These are phyloP conservation scores for Gortyna flavago DNA, from an alignment of 2,888 invertebrate genomes.

Conservation along the genomic window DNA sequence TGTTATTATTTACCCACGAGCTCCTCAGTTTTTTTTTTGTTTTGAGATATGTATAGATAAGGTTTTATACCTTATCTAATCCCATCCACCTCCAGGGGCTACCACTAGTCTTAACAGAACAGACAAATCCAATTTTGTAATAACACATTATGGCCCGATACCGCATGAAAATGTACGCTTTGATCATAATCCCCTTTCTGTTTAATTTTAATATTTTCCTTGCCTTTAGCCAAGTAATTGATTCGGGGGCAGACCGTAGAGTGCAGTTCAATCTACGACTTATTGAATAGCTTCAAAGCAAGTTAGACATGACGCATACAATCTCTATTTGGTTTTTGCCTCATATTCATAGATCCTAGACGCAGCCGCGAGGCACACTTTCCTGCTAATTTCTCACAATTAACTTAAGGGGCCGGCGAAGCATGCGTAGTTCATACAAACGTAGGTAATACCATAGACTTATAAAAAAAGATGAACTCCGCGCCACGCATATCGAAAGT, in stretches of 20 bases:
- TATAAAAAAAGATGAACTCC: no score
- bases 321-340: no score
- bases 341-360: no score
- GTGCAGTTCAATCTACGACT: neutral
- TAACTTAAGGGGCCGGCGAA: no score
- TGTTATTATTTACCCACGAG: no score
- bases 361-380: no score
- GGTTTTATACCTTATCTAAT: slow-evolving; percentile 3
- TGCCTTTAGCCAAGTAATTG: slow-evolving; percentile 37
- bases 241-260: slow-evolving; percentile 2
- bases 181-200: slow-evolving; percentile 50
- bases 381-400: no score
- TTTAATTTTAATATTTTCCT: slow-evolving; percentile 30
- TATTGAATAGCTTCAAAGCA: slow-evolving; percentile 11
- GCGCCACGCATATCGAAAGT: no score
- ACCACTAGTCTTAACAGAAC: slow-evolving; percentile 51
- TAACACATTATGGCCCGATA: slow-evolving; percentile 71
- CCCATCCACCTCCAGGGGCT: neutral
- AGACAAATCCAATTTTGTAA: slow-evolving; percentile 80
- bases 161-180: slow-evolving; percentile 69
- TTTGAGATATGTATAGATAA: no score
- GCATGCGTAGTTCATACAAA: no score
- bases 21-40: no score
- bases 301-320: neutral
- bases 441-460: no score